Percentiles rank a stretch among this genome's conserved stretches.
phyloP scores from a whole-genome alignment of 1,140 invertebrate species.

The Dreissena rostriformis region DNA sequence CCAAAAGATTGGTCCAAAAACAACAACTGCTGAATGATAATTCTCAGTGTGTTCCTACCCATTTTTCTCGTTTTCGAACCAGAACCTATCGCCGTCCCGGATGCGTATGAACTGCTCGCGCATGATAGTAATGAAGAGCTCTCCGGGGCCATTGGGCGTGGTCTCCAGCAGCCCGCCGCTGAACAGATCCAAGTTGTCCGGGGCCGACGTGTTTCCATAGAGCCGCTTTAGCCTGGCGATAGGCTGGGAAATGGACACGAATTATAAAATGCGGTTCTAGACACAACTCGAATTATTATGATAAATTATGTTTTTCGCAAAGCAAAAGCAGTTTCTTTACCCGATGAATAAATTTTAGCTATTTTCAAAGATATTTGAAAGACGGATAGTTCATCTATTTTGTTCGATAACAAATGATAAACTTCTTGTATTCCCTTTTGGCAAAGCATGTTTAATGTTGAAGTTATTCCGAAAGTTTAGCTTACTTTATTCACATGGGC shows the following conservation, averaged over 20 bases:
- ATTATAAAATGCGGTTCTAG: background rate
- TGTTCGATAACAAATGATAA: no score
- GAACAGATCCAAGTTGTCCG: slow-evolving; percentile 88
- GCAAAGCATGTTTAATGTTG: no score
- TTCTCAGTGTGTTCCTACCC: slow-evolving; percentile 59
- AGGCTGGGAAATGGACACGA: slow-evolving; percentile 82
- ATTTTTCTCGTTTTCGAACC: slow-evolving; percentile 95
- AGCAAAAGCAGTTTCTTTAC: no score
- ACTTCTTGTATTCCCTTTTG: no score
- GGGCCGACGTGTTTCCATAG: slow-evolving; percentile 45
- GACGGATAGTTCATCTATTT: no score
- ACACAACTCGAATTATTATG: background rate
- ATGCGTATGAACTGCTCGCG: slow-evolving; percentile 96
- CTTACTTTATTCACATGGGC: no score
- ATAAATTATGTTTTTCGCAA: background rate
- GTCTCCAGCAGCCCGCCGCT: slow-evolving; percentile 97
- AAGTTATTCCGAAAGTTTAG: no score
- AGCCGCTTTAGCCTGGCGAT: slow-evolving; percentile 87
- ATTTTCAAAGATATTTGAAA: no score
- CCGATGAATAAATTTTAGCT: no score
- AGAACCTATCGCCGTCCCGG: slow-evolving; percentile 97
- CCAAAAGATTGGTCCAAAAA: no score
- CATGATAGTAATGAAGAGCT: slow-evolving; percentile 94
- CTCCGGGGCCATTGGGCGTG: slow-evolving; percentile 87
- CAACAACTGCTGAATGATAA: no score